Evolutionary conservation across 2,113 vertebrate genomes (phyloP).

Genomic region (Percina caprodes): DNA sequence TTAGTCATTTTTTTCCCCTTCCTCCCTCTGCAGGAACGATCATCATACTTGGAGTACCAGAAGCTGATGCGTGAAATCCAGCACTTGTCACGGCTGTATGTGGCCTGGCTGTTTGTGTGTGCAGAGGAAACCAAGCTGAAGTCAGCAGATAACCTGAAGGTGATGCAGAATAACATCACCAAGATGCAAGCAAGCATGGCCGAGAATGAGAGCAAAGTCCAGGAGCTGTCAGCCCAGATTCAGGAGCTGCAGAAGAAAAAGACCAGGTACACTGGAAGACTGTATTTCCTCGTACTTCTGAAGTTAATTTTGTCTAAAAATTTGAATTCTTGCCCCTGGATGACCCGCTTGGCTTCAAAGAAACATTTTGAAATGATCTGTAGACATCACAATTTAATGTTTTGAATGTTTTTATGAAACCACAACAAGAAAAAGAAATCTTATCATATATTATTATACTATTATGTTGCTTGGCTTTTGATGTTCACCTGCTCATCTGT

Average conservation of each 20-base stretch:
- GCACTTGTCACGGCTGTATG: slow-evolving; percentile 87
- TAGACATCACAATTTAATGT: neutral
- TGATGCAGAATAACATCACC: slow-evolving; percentile 84
- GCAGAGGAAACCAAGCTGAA: slow-evolving; percentile 90
- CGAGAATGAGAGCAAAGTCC: slow-evolving; percentile 85
- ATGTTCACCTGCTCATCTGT: slow-evolving; percentile 25
- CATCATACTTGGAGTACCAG: slow-evolving; percentile 93
- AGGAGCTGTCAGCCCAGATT: slow-evolving; percentile 87
- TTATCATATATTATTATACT: neutral
- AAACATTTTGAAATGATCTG: neutral
- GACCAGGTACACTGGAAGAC: slow-evolving; percentile 83
- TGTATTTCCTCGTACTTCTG: neutral
- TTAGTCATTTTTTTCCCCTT: neutral
- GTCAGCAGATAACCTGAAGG: slow-evolving; percentile 85
- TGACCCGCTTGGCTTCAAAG: neutral
- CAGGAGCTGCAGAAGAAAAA: slow-evolving; percentile 86
- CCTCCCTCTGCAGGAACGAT: slow-evolving; percentile 84
- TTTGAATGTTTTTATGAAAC: neutral
- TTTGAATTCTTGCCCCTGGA: neutral
- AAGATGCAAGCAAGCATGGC: slow-evolving; percentile 84
- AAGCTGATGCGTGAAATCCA: slow-evolving; percentile 90
- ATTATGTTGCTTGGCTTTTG: neutral
- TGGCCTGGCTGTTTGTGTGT: slow-evolving; percentile 90
- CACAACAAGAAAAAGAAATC: neutral
- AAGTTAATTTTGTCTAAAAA: neutral